Conservation (phyloP, 2,888 invertebrate genomes). For the Agrochola lychnidis region DNA sequence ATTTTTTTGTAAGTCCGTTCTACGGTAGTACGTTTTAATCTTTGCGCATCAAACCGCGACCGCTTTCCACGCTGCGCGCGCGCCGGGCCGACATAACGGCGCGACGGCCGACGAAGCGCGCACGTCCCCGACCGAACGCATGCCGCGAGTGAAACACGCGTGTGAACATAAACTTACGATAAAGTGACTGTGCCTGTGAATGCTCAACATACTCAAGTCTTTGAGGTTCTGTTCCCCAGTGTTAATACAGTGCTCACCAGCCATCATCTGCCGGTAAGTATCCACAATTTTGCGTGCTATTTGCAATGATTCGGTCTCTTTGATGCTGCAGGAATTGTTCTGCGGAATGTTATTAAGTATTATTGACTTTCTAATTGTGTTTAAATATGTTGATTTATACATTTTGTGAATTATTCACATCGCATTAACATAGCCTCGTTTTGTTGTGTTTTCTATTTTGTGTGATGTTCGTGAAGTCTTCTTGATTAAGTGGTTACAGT, state of each 20-base stretch:
- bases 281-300: constrained; percentile 60
- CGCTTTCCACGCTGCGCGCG: constrained; percentile 79
- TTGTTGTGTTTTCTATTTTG: constrained; percentile 57
- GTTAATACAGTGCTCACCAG: constrained; percentile 18
- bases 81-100: constrained; percentile 84
- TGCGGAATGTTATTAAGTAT: constrained; percentile 65
- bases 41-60: constrained; percentile 75
- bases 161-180: constrained; percentile 67
- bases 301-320: constrained; percentile 67
- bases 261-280: constrained; percentile 60
- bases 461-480: constrained; percentile 25
- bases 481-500: constrained; percentile 28
- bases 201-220: constrained; percentile 48
- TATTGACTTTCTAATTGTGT: constrained; percentile 70
- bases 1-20: constrained; percentile 45
- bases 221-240: constrained; percentile 47
- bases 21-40: constrained; percentile 64
- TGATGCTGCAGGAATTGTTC: constrained; percentile 66
- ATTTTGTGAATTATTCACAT: constrained; percentile 66
- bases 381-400: constrained; percentile 71
- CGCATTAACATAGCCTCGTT: constrained; percentile 54
- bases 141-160: constrained; percentile 72
- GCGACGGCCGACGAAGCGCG: constrained; percentile 76
- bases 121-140: constrained; percentile 44
- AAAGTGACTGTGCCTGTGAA: constrained; percentile 72